phyloP scores from a whole-genome alignment of 2,113 vertebrate genomes.

The Ivindomyrus marchei region DNA sequence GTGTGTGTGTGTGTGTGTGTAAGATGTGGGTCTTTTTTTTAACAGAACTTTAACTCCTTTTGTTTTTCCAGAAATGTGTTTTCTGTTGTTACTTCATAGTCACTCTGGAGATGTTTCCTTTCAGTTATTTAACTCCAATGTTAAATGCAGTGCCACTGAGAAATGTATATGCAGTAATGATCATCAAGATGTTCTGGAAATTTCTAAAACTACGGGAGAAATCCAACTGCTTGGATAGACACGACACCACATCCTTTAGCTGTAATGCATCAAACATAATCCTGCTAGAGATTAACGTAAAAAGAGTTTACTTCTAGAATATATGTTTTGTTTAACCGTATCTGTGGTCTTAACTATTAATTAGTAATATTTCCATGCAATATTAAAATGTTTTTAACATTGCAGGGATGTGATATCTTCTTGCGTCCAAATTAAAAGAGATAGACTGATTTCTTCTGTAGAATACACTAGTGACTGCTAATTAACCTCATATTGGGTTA shows the following conservation, averaged over 20 bases:
- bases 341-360: neutral
- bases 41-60: neutral
- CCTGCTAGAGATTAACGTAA: neutral
- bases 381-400: neutral
- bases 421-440: constrained; percentile 54
- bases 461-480: constrained; percentile 67
- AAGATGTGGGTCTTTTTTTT: constrained; percentile 20
- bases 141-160: neutral
- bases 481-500: constrained; percentile 70
- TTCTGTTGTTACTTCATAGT: neutral
- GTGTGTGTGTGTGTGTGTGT: constrained; percentile 1
- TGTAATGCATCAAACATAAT: neutral
- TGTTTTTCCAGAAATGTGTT: neutral
- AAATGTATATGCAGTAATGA: neutral
- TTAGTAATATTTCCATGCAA: neutral
- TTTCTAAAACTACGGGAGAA: neutral
- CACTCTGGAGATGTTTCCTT: neutral
- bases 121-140: neutral
- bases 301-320: neutral
- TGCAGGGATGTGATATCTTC: neutral
- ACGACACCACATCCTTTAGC: neutral
- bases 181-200: neutral
- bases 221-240: neutral
- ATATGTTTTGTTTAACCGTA: neutral
- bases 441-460: constrained; percentile 59